Percentiles rank a stretch among this genome's conserved stretches.
These are phyloP conservation scores for Cancer borealis DNA, from an alignment of 2,888 invertebrate species.

Conservation along the genomic window DNA sequence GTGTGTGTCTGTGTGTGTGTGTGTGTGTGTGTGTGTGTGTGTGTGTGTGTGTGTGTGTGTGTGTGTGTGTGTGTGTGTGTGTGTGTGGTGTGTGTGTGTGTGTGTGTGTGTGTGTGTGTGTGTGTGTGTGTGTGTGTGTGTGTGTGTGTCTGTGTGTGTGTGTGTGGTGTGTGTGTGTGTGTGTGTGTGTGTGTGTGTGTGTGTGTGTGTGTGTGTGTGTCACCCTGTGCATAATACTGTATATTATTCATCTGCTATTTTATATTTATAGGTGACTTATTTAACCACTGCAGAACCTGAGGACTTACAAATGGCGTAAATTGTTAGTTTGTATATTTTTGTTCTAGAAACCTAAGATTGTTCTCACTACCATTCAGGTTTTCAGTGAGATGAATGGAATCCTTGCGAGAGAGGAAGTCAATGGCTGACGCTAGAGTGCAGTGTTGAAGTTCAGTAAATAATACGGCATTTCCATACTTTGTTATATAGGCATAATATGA, in stretches of 20 bases:
- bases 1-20: too few species aligned
- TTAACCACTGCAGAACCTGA: not conserved
- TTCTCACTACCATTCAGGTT: not conserved
- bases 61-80: too few species aligned
- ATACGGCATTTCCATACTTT: not conserved
- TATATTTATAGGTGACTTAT: not conserved
- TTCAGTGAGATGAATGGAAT: not conserved
- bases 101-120: not conserved
- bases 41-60: too few species aligned
- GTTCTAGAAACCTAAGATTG: not conserved
- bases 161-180: not conserved
- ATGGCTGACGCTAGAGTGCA: not conserved
- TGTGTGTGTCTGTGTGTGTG: conserved; percentile 22
- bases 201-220: not conserved
- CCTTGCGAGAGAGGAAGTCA: not conserved
- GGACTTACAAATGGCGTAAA: not conserved
- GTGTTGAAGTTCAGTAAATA: too few species aligned
- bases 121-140: conserved; percentile 36
- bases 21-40: too few species aligned
- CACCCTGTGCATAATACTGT: not conserved
- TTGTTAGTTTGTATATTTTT: not conserved
- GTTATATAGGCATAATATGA: not conserved
- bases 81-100: not conserved
- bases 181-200: not conserved
- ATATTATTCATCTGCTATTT: not conserved